Percentiles rank a stretch among this genome's conserved stretches.
Evolutionary conservation across 2,113 vertebrate genomes (phyloP).

Genomic region (western clawed frog (Xenopus tropicalis)): DNA sequence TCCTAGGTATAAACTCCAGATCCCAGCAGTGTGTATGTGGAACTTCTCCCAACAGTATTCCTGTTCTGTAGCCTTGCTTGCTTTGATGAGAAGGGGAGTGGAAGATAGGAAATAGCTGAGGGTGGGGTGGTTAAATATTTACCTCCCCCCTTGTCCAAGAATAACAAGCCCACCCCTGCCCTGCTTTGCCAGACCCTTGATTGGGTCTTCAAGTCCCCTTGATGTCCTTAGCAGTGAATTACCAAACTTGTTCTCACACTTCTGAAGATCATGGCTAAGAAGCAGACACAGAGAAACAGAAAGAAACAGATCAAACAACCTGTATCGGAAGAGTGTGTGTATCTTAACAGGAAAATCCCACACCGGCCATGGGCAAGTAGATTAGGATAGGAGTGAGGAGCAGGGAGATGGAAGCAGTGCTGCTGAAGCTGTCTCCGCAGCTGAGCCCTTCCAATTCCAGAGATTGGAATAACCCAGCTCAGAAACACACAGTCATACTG

Average conservation of each 20-base stretch:
- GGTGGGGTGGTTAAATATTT: background rate
- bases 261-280: conserved; percentile 17
- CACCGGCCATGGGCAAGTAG: conserved; percentile 24
- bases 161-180: conserved; percentile 15
- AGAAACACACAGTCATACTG: conserved; percentile 24
- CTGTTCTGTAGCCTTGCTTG: background rate
- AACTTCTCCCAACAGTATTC: background rate
- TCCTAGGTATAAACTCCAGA: conserved; percentile 25
- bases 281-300: background rate
- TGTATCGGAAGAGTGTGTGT: background rate
- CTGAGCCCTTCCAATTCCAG: conserved; percentile 31
- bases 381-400: conserved; percentile 25
- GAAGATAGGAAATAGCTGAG: conserved; percentile 6
- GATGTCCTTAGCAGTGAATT: conserved; percentile 14
- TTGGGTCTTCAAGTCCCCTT: conserved; percentile 13
- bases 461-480: conserved; percentile 30
- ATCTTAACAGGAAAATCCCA: conserved; percentile 26
- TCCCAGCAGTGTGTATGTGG: conserved; percentile 4
- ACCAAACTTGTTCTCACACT: conserved; percentile 23
- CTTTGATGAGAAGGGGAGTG: background rate
- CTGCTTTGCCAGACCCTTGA: background rate
- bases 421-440: conserved; percentile 41
- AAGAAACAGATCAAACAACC: background rate
- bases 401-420: conserved; percentile 12
- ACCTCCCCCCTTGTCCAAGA: conserved; percentile 3